Conservation (phyloP, 2,888 invertebrate species). For the Nemotelus nigrinus region DNA sequence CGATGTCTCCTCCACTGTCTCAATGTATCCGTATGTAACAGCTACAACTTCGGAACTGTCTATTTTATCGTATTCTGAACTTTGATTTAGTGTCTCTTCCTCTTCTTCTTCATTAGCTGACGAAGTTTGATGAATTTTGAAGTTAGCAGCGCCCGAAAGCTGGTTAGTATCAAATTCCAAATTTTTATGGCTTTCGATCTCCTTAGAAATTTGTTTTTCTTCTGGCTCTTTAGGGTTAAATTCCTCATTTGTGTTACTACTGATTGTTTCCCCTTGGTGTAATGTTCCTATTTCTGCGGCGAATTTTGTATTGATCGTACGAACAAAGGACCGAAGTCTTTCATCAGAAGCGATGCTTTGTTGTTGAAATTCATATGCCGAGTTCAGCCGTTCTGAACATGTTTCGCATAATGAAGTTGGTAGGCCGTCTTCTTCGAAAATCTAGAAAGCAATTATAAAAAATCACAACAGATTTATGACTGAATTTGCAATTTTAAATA, state of each 20-base stretch:
- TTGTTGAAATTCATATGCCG: slow-evolving; percentile 49
- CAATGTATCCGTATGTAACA: background rate
- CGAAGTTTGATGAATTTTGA: no score
- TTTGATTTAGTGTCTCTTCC: background rate
- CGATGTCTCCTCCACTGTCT: background rate
- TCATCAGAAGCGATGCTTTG: slow-evolving; percentile 48
- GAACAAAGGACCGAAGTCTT: slow-evolving; percentile 46
- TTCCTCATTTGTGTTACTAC: background rate
- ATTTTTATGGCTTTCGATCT: background rate
- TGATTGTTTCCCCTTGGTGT: background rate
- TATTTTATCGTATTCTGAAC: background rate
- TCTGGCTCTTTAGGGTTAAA: background rate
- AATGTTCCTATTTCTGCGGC: background rate
- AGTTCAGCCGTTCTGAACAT: slow-evolving; percentile 49
- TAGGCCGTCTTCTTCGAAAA: slow-evolving; percentile 49
- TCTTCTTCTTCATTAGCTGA: background rate
- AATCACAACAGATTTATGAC: background rate
- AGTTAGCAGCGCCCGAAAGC: no score
- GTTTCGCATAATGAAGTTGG: slow-evolving; percentile 50
- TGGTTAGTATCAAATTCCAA: background rate
- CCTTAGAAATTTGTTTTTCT: background rate
- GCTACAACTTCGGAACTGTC: slow-evolving; percentile 3
- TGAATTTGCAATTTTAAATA: background rate
- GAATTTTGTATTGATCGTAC: slow-evolving; percentile 45
- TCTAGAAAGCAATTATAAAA: slow-evolving; percentile 33